A percentile compares a stretch with the other conserved stretches of the same genome.
Conservation (phyloP, 2,797 vertebrate genomes). For the Fundulus diaphanus region DNA sequence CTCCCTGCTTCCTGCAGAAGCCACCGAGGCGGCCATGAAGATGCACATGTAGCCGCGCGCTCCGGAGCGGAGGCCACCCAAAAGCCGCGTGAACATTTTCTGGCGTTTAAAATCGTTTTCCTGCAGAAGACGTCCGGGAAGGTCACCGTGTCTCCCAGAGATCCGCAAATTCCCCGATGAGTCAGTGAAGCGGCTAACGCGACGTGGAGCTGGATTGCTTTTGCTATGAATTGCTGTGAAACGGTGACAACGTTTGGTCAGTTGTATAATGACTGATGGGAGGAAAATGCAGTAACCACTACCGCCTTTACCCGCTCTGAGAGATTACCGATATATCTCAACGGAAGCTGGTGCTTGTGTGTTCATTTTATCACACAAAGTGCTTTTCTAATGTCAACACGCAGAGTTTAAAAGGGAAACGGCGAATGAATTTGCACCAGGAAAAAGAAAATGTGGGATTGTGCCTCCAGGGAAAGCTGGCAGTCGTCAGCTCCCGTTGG, state of each 20-base stretch:
- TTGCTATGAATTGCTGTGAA: neutral
- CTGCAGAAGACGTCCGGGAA: conserved; percentile 16
- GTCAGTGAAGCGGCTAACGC: neutral
- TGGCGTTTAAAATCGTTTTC: conserved; percentile 7
- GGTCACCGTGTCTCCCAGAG: conserved; percentile 36
- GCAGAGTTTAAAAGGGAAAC: conserved; percentile 65
- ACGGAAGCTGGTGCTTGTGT: conserved; percentile 26
- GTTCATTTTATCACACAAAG: conserved; percentile 31
- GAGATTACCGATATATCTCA: conserved; percentile 20
- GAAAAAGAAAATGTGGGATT: conserved; percentile 22
- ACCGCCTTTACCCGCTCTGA: neutral
- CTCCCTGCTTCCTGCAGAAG: conserved; percentile 86
- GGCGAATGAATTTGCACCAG: conserved; percentile 16
- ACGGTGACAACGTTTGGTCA: neutral
- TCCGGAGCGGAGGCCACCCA: conserved; percentile 6
- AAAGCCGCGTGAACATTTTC: conserved; percentile 21
- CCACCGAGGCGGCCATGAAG: conserved; percentile 80
- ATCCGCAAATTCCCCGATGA: conserved; percentile 7
- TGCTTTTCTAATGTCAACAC: conserved; percentile 28
- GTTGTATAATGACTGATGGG: conserved; percentile 8
- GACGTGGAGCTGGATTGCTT: neutral
- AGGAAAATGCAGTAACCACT: conserved; percentile 8
- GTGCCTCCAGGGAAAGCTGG: neutral
- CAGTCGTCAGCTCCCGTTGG: conserved; percentile 1
- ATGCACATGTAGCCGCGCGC: conserved; percentile 73